phyloP scores from a whole-genome alignment of 2,797 vertebrate genomes.

The Cossypha caffra region DNA sequence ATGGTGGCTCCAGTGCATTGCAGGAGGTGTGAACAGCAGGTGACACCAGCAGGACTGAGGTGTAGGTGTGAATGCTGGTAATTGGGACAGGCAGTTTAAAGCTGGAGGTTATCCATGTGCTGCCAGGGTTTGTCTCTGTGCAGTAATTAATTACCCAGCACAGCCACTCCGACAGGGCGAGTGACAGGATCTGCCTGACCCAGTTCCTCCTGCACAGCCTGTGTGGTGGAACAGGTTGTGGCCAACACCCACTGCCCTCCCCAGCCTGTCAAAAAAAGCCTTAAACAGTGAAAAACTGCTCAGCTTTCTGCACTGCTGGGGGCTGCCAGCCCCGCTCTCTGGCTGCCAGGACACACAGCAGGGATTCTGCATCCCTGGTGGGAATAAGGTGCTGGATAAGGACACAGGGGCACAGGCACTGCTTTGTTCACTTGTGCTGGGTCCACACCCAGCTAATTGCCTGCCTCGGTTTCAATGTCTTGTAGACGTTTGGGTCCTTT shows the following conservation, averaged over 20 bases:
- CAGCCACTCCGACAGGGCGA: neutral
- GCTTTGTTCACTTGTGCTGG: neutral
- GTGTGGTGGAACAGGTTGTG: neutral
- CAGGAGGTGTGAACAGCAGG: neutral
- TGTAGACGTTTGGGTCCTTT: neutral
- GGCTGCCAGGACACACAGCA: neutral
- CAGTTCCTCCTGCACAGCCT: neutral
- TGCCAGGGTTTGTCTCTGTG: neutral
- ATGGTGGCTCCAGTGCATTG: accelerated
- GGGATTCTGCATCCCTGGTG: neutral
- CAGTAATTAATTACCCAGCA: neutral
- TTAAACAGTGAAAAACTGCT: neutral
- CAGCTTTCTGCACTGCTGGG: neutral
- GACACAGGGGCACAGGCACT: accelerated
- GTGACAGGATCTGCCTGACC: conserved; percentile 43
- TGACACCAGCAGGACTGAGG: neutral
- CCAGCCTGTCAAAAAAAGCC: neutral
- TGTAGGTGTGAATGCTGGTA: neutral
- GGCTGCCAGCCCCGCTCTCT: neutral
- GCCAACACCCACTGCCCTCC: conserved; percentile 2
- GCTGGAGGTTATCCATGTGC: neutral
- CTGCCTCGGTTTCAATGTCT: neutral
- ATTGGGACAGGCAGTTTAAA: neutral
- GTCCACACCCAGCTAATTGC: conserved; percentile 29
- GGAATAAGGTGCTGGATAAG: neutral